A percentile compares a stretch with the other conserved stretches of the same genome.
Evolutionary conservation across 2,888 invertebrate genomes (phyloP).

Genomic region (Mythimna loreyi): DNA sequence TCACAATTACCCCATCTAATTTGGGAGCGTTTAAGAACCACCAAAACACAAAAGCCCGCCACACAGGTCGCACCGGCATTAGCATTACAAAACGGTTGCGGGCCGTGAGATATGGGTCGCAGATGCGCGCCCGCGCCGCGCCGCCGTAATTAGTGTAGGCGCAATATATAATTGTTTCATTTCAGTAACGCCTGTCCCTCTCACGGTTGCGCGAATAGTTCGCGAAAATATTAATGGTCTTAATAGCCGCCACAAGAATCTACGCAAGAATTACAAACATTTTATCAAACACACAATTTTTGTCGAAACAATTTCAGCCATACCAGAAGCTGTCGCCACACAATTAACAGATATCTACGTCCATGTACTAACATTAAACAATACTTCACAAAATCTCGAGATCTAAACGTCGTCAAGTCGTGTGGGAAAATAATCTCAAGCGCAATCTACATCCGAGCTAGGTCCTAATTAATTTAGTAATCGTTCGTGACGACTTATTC

Average conservation of each 20-base stretch:
- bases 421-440: constrained; percentile 90
- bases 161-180: constrained; percentile 88
- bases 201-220: constrained; percentile 34
- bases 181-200: constrained; percentile 70
- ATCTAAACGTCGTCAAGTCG: constrained; percentile 85
- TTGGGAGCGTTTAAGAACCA: constrained; percentile 66
- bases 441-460: constrained; percentile 89
- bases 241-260: constrained; percentile 15
- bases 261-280: constrained; percentile 4
- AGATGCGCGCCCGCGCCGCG: constrained; percentile 79
- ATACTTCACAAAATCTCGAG: constrained; percentile 83
- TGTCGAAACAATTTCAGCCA: constrained; percentile 12
- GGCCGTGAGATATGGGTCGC: constrained; percentile 89
- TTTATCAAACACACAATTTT: not conserved
- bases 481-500: constrained; percentile 91
- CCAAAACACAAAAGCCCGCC: constrained; percentile 74
- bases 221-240: constrained; percentile 46
- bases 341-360: constrained; percentile 55
- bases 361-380: constrained; percentile 75
- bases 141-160: constrained; percentile 81
- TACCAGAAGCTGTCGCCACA: constrained; percentile 48
- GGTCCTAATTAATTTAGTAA: constrained; percentile 91
- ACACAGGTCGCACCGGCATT: constrained; percentile 76
- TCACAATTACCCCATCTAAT: constrained; percentile 59
- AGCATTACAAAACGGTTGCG: constrained; percentile 83